Evolutionary conservation across 1,140 invertebrate species (phyloP).

Genomic region (silkworm (Bombyx mori)): DNA sequence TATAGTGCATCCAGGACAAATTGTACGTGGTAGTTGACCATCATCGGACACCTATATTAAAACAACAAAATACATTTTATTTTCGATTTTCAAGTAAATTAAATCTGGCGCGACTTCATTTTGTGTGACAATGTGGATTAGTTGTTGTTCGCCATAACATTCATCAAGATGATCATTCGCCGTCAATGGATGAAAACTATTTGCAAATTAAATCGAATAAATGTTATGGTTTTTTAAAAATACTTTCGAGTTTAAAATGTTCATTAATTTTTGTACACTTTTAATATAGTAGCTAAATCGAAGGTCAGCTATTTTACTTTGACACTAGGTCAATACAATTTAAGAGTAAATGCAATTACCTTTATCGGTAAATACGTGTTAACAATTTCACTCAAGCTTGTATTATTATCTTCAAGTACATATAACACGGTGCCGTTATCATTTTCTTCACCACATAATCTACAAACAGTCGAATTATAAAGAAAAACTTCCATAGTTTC

Average conservation of each 20-base stretch:
- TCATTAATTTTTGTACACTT: too few relatives aligned
- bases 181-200: too few relatives aligned
- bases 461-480: conserved; percentile 79
- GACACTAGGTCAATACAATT: conserved; percentile 75
- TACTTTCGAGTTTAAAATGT: too few relatives aligned
- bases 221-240: too few relatives aligned
- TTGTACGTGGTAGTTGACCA: conserved; percentile 77
- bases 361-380: conserved; percentile 81
- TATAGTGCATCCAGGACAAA: conserved; percentile 82
- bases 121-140: too few relatives aligned
- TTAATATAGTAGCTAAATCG: too few relatives aligned
- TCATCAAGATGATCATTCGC: too few relatives aligned
- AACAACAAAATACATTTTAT: background rate
- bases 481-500: conserved; percentile 62
- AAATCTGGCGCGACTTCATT: conserved; percentile 7
- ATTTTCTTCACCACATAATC: conserved; percentile 81
- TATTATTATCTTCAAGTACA: conserved; percentile 70
- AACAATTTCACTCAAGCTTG: conserved; percentile 75
- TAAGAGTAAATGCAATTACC: conserved; percentile 69
- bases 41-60: conserved; percentile 75
- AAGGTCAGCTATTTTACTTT: conserved; percentile 47
- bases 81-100: background rate
- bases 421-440: conserved; percentile 77
- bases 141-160: too few relatives aligned
- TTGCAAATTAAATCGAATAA: too few relatives aligned